These are phyloP conservation scores for Watsonalla cultraria DNA, from an alignment of 2,888 invertebrate genomes.

Conservation along the genomic window DNA sequence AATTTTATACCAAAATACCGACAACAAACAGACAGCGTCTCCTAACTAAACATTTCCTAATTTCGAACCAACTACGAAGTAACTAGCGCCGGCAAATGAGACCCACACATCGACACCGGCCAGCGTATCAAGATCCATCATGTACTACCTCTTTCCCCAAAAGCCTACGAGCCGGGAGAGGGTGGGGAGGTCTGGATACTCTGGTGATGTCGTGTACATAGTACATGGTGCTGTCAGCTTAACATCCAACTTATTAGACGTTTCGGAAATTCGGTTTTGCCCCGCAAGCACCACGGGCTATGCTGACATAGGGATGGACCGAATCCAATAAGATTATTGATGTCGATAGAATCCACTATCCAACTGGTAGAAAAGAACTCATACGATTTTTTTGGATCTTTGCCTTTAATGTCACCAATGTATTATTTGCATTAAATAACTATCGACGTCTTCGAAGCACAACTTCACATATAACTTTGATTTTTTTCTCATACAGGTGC, in stretches of 20 bases:
- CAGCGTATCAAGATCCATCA: conserved; percentile 40
- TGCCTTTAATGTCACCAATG: too few species aligned
- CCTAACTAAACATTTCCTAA: conserved; percentile 65
- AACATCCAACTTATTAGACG: conserved; percentile 78
- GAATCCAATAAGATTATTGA: neutral
- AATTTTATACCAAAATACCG: conserved; percentile 1
- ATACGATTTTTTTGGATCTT: too few species aligned
- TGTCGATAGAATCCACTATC: conserved; percentile 18
- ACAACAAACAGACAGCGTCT: conserved; percentile 23
- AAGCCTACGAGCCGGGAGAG: conserved; percentile 19
- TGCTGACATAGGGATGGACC: conserved; percentile 38
- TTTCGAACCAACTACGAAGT: conserved; percentile 53
- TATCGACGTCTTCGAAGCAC: too few species aligned
- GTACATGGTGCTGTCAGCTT: conserved; percentile 64
- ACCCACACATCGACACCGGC: conserved; percentile 46
- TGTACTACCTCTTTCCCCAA: conserved; percentile 22
- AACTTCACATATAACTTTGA: too few species aligned
- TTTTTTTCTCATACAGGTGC: too few species aligned
- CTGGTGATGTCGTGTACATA: conserved; percentile 62
- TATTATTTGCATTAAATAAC: too few species aligned
- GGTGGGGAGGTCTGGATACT: conserved; percentile 32
- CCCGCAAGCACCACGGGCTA: conserved; percentile 63
- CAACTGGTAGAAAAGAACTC: conserved; percentile 2
- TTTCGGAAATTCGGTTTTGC: conserved; percentile 77
- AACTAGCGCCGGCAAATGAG: conserved; percentile 64